phyloP scores from a whole-genome alignment of 2,888 invertebrate species.

The Platycnemis pennipes region DNA sequence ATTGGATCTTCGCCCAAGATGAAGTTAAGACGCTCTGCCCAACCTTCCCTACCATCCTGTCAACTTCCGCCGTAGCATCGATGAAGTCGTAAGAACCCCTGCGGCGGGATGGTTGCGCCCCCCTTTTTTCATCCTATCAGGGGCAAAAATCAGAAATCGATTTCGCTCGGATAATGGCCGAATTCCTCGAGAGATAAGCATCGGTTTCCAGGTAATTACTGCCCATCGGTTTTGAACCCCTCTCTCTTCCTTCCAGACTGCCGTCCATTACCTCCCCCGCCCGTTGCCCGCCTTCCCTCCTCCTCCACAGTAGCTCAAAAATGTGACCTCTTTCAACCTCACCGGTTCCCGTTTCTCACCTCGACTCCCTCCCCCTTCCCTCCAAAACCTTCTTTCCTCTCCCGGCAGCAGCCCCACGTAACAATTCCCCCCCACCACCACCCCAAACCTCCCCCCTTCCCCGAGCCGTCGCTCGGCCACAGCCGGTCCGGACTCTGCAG shows the following conservation, averaged over 20 bases:
- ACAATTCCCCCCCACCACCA: not conserved
- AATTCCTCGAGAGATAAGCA: constrained; percentile 55
- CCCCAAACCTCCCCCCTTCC: not conserved
- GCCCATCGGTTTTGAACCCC: not conserved
- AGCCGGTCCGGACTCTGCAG: not conserved
- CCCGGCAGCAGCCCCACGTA: not conserved
- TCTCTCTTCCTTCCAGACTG: not conserved
- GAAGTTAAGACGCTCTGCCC: not conserved
- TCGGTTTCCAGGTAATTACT: constrained; percentile 31
- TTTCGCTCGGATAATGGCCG: constrained; percentile 54
- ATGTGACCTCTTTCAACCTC: constrained; percentile 61
- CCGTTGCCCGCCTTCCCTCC: not conserved
- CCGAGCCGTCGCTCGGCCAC: not conserved
- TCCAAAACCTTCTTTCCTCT: not conserved
- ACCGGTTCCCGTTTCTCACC: constrained; percentile 51
- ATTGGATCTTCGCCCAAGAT: too few species aligned
- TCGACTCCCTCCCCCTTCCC: not conserved
- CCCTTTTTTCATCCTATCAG: not conserved
- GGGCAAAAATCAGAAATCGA: constrained; percentile 49
- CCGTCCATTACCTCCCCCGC: not conserved
- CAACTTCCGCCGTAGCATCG: not conserved
- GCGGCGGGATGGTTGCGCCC: not conserved
- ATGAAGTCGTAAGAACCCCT: not conserved
- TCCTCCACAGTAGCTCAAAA: constrained; percentile 43
- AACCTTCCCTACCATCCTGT: not conserved